Evolutionary conservation across 2,888 invertebrate species (phyloP).

Genomic region (Tetheella fluctuosa): DNA sequence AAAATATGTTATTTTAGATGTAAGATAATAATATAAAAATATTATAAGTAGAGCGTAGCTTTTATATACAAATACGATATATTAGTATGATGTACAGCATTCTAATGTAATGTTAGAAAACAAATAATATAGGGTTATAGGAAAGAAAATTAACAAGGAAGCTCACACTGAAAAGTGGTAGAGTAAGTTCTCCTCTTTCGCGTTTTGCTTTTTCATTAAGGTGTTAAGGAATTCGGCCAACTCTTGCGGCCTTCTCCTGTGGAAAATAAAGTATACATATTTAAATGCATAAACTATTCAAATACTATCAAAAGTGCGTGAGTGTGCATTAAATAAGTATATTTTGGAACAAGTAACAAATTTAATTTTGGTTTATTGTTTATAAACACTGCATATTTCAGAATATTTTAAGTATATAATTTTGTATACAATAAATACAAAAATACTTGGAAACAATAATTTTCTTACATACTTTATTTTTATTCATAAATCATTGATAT

Average conservation of each 20-base stretch:
- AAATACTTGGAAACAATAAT: no score
- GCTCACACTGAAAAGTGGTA: conserved; percentile 85
- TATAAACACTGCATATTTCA: no score
- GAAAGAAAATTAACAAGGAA: conserved; percentile 64
- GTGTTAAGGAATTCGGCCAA: conserved; percentile 82
- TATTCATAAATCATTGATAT: no score
- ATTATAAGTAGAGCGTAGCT: neutral
- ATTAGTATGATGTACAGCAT: conserved; percentile 40
- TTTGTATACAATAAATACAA: no score
- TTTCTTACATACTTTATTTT: no score
- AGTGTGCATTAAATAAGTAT: neutral
- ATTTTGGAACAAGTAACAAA: no score
- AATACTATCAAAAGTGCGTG: neutral
- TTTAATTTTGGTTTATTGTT: no score
- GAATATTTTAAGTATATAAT: no score
- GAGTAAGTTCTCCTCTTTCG: conserved; percentile 79
- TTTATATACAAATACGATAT: neutral
- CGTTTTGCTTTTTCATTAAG: conserved; percentile 75
- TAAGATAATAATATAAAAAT: neutral
- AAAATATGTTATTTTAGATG: neutral
- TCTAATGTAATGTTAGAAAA: conserved; percentile 45
- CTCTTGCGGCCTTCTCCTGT: conserved; percentile 83
- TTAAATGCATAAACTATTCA: neutral
- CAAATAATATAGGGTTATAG: conserved; percentile 39
- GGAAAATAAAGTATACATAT: conserved; percentile 70